phyloP scores from a whole-genome alignment of 1,140 invertebrate genomes.

The Galleria mellonella region DNA sequence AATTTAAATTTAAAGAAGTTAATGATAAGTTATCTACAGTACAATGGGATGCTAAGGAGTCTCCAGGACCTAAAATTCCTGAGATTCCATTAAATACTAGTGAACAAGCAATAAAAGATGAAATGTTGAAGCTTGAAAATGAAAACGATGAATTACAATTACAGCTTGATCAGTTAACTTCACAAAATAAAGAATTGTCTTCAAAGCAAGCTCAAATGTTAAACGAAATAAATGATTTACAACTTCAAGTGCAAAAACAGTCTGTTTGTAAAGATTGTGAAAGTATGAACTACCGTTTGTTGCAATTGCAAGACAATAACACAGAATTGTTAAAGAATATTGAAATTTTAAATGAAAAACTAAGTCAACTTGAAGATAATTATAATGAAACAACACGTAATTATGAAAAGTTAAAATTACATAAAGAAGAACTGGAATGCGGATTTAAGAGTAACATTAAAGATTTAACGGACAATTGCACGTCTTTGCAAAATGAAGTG shows the following conservation, averaged over 20 bases:
- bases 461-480: conserved; percentile 16
- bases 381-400: conserved; percentile 14
- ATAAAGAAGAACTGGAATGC: conserved; percentile 15
- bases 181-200: conserved; percentile 40
- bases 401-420: conserved; percentile 15
- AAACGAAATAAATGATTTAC: conserved; percentile 27
- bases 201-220: conserved; percentile 25
- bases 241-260: conserved; percentile 19
- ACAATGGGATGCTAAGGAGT: conserved; percentile 71
- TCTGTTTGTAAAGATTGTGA: conserved; percentile 19
- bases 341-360: conserved; percentile 39
- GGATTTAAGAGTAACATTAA: conserved; percentile 17
- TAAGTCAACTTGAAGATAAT: conserved; percentile 29
- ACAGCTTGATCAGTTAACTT: conserved; percentile 72
- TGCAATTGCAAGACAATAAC: conserved; percentile 16
- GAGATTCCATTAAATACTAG: background rate
- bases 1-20: conserved; percentile 80
- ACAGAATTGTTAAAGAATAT: conserved; percentile 30
- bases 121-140: conserved; percentile 76
- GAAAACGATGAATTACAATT: conserved; percentile 84
- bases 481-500: conserved; percentile 20
- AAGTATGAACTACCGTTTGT: conserved; percentile 15
- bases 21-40: conserved; percentile 77
- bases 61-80: conserved; percentile 13
- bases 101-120: conserved; percentile 60